Evolutionary conservation across 2,888 invertebrate species (phyloP), one percentile per base, ranked within the genome.

Genomic region (Exocentrus adspersus): DNA sequence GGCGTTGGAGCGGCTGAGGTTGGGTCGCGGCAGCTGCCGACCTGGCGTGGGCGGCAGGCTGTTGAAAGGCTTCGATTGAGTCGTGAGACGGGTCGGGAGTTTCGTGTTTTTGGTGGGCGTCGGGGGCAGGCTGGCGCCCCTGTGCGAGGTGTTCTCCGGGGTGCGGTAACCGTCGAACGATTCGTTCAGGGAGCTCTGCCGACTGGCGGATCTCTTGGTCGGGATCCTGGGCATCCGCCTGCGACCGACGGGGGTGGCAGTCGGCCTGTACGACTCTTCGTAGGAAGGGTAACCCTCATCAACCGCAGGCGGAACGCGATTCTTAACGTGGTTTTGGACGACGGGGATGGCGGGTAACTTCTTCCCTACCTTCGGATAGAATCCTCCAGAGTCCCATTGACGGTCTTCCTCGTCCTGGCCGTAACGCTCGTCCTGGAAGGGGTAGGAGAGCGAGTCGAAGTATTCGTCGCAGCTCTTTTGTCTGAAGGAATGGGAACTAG

Each of bases 301-400:
- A 10, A 17, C 50, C 6, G 37, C 16, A 7, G 4, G 9, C 30
- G 64, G 69, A 61, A 82, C 82, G 54, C 87, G 81, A 71, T 87
- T 87, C 71, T 86, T 87, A 66, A 86, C 78, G 66, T 85, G 83
- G 72, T 87, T 87, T 77, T 88, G 87, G 6, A 72, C 68, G 10
- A 70, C 66, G 45, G 82, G 82, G 67, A 82, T 76, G 14, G 82
- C 77, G 2, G 87, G 87, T 28, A 87, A 83, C 61, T 86, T 77
- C 72, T 80, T 75, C 54, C 73, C 74, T n/a, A 71, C 60, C 58
- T 75, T 76, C 46, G 65, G 60, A 46, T 59, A 69, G 54, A 60
- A 86, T 81, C 91, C 90, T 77, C 90, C 90, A 43, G 89, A 88
- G 75, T 91, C 91, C 91, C 91, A 92, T 75, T 90, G 90, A 7